phyloP scores from a whole-genome alignment of 2,797 vertebrate species.

The Cercopithecus neglectus region DNA sequence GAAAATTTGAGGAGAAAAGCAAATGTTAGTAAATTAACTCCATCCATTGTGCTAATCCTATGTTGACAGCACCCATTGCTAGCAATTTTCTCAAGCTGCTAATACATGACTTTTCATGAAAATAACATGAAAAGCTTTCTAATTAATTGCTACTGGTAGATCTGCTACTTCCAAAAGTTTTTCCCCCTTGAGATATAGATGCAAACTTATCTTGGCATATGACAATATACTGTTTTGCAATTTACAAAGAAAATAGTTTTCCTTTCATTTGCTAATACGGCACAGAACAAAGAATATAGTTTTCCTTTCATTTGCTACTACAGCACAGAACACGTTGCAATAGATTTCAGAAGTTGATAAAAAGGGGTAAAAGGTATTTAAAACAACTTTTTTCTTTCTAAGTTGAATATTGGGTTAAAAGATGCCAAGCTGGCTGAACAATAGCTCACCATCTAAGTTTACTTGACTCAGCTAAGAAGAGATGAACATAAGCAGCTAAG shows the following conservation, averaged over 20 bases:
- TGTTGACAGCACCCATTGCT: conserved; percentile 74
- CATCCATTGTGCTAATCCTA: conserved; percentile 45
- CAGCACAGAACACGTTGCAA: neutral
- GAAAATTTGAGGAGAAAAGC: conserved; percentile 53
- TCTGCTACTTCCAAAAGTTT: conserved; percentile 66
- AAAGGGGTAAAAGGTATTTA: neutral
- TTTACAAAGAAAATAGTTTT: conserved; percentile 44
- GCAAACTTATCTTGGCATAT: conserved; percentile 50
- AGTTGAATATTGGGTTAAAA: neutral
- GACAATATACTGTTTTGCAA: conserved; percentile 28
- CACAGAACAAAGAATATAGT: conserved; percentile 10
- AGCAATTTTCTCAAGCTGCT: conserved; percentile 62
- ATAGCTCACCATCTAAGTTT: neutral
- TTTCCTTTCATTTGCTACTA: conserved; percentile 30
- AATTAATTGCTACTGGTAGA: conserved; percentile 66
- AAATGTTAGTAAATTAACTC: conserved; percentile 64
- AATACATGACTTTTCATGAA: conserved; percentile 37
- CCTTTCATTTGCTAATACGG: conserved; percentile 3
- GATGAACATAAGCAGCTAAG: neutral
- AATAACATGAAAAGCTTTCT: conserved; percentile 64
- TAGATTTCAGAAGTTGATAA: neutral
- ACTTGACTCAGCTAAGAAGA: neutral
- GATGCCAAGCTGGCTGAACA: neutral
- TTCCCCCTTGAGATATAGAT: conserved; percentile 52
- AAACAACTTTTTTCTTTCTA: neutral